Base-by-base conservation (phyloP, 2,797 vertebrate species). In the Sciurus vulgaris region DNA sequence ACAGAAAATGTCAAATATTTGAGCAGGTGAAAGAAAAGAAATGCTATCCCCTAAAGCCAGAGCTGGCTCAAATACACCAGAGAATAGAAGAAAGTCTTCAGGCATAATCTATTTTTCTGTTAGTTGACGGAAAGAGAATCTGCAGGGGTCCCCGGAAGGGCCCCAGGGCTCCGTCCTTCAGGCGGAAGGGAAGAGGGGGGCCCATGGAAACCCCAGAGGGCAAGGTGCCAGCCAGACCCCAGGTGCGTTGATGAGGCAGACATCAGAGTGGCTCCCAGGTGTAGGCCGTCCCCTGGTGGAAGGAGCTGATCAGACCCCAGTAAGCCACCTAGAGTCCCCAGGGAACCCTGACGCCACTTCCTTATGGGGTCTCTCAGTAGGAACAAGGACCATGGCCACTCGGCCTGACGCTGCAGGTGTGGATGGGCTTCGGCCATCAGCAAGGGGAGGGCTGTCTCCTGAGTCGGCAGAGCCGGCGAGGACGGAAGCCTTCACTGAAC, bases 1-100 rank as follows among this genome's bases (percentile, higher is more conserved):
- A 61, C 33, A 12, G 70, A 76, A n/a, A 96, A 89, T 72, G 63
- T 93, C 95, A 92, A 87, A 88, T 51, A 49, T 87, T 88, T 87
- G 89, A 92, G 17, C 61, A 88, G 59, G 47, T 20, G n/a, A 69
- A 56, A 28, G 12, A 49, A 69, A 41, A 33, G 33, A 30, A 38
- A 5, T 20, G n/a, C 33, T 49, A 67, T 78, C 49, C 77, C 70
- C 77, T 72, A 51, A 90, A 85, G 61, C 28, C 56, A 59, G 51
- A 24, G 3, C 35, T 95, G 82, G 33, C 18, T 94, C 74, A 72
- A 30, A 69, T 83, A 73, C 24, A 61, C 22, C 59, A 22, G 38
- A 84, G 10, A 0, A 0, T 33, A 26, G 47, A 69, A 73, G 35
- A 20, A 38, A 10, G 24, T 17, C 1, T 20, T n/a, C 33, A 67